Conservation (phyloP, 2,797 vertebrate species). For the Acrossocheilus wenchowensis region DNA sequence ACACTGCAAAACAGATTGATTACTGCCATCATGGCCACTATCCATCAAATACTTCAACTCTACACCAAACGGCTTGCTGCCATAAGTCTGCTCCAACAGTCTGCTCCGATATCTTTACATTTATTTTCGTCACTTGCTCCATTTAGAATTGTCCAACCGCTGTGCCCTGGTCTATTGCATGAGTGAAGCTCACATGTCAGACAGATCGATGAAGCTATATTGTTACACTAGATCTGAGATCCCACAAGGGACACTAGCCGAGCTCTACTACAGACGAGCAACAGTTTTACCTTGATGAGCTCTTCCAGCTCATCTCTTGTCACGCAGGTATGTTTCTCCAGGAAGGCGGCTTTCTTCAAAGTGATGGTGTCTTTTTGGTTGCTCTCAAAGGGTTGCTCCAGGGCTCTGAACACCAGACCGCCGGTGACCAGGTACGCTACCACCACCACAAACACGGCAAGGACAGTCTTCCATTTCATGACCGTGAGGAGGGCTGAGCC, state of each 20-base stretch:
- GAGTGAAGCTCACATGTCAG: slow-evolving; percentile 54
- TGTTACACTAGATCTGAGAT: slow-evolving; percentile 65
- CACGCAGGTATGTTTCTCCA: slow-evolving; percentile 88
- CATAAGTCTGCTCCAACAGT: neutral
- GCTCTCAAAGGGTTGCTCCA: slow-evolving; percentile 94
- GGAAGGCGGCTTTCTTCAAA: slow-evolving; percentile 89
- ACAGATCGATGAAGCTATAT: slow-evolving; percentile 65
- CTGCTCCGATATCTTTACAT: slow-evolving; percentile 12
- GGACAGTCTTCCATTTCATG: slow-evolving; percentile 96
- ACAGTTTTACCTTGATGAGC: slow-evolving; percentile 87
- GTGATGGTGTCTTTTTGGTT: slow-evolving; percentile 91
- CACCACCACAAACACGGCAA: slow-evolving; percentile 94
- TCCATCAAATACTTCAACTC: slow-evolving; percentile 5
- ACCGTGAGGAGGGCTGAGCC: slow-evolving; percentile 86
- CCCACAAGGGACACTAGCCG: slow-evolving; percentile 45
- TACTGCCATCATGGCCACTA: neutral
- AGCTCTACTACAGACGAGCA: slow-evolving; percentile 44
- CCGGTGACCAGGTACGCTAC: slow-evolving; percentile 90
- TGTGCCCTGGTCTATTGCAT: slow-evolving; percentile 40
- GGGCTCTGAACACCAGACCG: slow-evolving; percentile 87
- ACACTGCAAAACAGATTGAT: slow-evolving; percentile 12
- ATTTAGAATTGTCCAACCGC: slow-evolving; percentile 40
- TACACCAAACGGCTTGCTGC: neutral
- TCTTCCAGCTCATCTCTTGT: slow-evolving; percentile 87
- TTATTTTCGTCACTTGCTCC: slow-evolving; percentile 39